Conservation (phyloP, 2,797 vertebrate genomes). For the Oophaga sylvatica region DNA sequence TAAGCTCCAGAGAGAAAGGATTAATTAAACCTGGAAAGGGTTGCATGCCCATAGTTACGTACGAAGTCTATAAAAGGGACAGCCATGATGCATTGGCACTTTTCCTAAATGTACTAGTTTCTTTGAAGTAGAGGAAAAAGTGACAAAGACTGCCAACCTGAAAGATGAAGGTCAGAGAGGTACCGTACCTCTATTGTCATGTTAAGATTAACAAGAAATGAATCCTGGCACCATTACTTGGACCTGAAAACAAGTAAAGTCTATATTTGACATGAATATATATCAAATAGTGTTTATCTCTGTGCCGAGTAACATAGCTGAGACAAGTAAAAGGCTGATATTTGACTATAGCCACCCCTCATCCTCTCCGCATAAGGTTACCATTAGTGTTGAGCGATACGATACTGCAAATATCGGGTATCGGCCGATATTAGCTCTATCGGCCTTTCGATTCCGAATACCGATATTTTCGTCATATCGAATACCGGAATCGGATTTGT, state of each 20-base stretch:
- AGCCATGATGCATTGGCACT: conserved; percentile 48
- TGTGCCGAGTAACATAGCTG: not conserved
- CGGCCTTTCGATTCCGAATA: no score
- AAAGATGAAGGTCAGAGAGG: conserved; percentile 33
- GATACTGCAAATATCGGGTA: no score
- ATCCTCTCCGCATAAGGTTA: not conserved
- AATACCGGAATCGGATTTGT: no score
- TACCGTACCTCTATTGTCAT: conserved; percentile 37
- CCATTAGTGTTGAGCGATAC: no score
- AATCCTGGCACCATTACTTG: conserved; percentile 24
- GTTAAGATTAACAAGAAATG: conserved; percentile 35
- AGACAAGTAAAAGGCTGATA: not conserved
- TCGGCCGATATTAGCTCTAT: no score
- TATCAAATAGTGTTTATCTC: conserved; percentile 2
- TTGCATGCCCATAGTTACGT: conserved; percentile 44
- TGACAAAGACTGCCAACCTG: conserved; percentile 39
- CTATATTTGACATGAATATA: conserved; percentile 8
- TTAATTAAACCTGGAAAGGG: conserved; percentile 53
- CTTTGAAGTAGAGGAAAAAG: conserved; percentile 60
- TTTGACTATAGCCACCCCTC: not conserved
- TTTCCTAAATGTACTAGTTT: conserved; percentile 46
- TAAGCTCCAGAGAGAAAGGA: conserved; percentile 31
- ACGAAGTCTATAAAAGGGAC: conserved; percentile 57
- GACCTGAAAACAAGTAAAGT: conserved; percentile 4
- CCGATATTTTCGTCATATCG: no score